Evolutionary conservation across 2,113 vertebrate genomes (phyloP), one percentile per base, ranked within the genome.

Genomic region (Macquaria ambigua): DNA sequence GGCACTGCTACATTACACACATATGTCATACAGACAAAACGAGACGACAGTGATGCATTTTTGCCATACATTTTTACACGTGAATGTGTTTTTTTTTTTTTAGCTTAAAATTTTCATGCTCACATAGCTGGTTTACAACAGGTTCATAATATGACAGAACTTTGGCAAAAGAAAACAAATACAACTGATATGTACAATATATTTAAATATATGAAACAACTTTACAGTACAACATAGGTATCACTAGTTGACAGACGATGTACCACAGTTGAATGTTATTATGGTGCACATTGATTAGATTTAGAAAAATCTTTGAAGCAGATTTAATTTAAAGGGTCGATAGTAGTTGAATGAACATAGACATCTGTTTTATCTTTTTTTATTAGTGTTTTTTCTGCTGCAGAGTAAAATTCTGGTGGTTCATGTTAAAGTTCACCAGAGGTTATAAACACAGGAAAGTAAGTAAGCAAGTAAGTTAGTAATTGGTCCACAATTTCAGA

Each of bases 81-180:
- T 46, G 48, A 69, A 73, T 18, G 23, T 34, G 28, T 31, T 58
- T 77, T 56, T 58, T 31, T 58, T 77, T 56, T 58, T 63, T 16
- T 1, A n/a, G 23, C 48, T 46, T 77, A 59, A 52, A 66, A 72
- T 66, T 77, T 70, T 69, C 39, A 67, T 52, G 46, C 66, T 82
- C 61, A 87, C 74, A 74, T 8, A 52, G 20, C 31, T 66, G 56
- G 14, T 64, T 70, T 39, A 85, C 83, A 79, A 79, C 74, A 79
- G 23, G 52, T 52, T 67, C 8, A 37, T 52, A 31, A 20, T 39
- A 77, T 43, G 25, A 79, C 25, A 31, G 39, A 83, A 77, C 53
- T 68, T 63, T 83, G 61, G 48, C 72, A 78, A 70, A 84, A 64
- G 0, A 68, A 78, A 12, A 79, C 28, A 56, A 59, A 52, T 23